A percentile compares a stretch with the other conserved stretches of the same genome.
These are phyloP conservation scores for Discoglossus pictus DNA, from an alignment of 2,797 vertebrate genomes.

Conservation along the genomic window DNA sequence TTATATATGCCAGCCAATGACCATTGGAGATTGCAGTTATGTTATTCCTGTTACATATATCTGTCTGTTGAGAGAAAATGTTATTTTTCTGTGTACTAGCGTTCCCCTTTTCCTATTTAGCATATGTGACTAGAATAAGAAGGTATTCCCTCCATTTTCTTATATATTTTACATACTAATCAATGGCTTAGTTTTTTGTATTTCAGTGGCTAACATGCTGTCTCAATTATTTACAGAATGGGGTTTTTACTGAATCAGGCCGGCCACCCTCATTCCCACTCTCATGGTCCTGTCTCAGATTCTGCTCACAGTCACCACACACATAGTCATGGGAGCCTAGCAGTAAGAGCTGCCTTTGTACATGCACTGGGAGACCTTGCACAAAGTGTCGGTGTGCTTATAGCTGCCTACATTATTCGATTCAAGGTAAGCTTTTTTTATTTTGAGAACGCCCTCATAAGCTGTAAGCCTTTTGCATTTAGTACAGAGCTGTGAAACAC, in stretches of 20 bases:
- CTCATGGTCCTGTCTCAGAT: no score
- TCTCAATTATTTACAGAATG: conserved; percentile 79
- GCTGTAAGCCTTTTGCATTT: no score
- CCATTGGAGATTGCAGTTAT: no score
- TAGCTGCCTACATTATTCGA: conserved; percentile 92
- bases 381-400: conserved; percentile 92
- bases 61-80: no score
- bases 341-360: conserved; percentile 91
- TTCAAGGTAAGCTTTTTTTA: conserved; percentile 81
- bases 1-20: no score
- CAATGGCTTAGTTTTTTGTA: conserved; percentile 1
- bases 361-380: conserved; percentile 93
- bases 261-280: conserved; percentile 85
- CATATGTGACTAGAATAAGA: no score
- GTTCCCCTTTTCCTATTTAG: background rate
- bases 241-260: conserved; percentile 93
- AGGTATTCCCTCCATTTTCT: no score
- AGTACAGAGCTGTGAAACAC: no score
- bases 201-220: conserved; percentile 38
- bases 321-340: conserved; percentile 78
- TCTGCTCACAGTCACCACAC: conserved; percentile 55
- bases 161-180: no score
- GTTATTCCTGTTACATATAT: no score
- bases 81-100: background rate
- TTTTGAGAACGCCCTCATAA: background rate